Percentiles rank a stretch among this genome's conserved stretches.
phyloP scores from a whole-genome alignment of 2,113 vertebrate genomes.

The Onychostruthus taczanowskii region DNA sequence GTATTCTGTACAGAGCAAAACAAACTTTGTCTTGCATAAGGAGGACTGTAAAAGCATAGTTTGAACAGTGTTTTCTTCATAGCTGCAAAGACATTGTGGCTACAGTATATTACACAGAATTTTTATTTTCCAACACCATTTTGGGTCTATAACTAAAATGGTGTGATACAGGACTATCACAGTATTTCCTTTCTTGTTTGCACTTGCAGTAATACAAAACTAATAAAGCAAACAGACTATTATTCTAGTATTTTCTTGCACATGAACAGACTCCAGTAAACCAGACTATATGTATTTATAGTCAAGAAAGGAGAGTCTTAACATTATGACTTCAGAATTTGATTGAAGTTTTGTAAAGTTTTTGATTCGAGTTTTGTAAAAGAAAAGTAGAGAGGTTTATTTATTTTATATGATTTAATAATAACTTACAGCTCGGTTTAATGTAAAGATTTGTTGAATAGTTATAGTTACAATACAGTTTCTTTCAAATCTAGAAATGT shows the following conservation, averaged over 20 bases:
- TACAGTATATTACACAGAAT: neutral
- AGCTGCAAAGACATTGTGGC: neutral
- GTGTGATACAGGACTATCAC: accelerated
- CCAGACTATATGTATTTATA: neutral
- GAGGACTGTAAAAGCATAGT: neutral
- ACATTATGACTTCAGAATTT: neutral
- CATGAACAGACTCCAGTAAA: neutral
- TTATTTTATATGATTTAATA: neutral
- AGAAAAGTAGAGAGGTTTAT: neutral
- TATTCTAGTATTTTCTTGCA: neutral
- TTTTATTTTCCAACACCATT: neutral
- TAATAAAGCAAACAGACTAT: neutral
- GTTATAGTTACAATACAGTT: neutral
- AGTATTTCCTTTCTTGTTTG: neutral
- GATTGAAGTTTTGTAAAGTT: neutral
- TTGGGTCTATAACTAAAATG: neutral
- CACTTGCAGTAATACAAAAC: neutral
- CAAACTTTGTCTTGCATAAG: neutral
- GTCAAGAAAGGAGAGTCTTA: neutral
- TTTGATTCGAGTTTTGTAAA: neutral
- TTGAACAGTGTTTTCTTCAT: neutral
- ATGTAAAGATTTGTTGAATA: neutral
- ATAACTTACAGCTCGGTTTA: neutral
- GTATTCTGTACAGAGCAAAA: neutral
- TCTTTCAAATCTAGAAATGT: neutral